Evolutionary conservation across 2,797 vertebrate genomes (phyloP).

Genomic region (Cephalopachus bancanus): DNA sequence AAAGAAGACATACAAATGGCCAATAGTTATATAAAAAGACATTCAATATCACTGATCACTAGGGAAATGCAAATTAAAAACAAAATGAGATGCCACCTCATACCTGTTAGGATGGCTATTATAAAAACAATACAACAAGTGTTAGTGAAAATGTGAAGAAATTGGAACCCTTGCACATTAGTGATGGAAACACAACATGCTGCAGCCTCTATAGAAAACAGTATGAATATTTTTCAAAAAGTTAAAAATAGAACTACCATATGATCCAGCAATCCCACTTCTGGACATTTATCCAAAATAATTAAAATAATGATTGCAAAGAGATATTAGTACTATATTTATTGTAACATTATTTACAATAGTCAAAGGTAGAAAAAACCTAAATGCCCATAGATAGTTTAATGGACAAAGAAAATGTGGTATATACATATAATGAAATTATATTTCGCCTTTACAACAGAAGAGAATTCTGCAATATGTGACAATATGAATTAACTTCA

Average conservation of each 20-base stretch:
- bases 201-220: background rate
- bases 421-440: background rate
- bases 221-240: background rate
- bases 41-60: background rate
- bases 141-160: background rate
- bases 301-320: background rate
- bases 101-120: background rate
- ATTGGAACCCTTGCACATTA: background rate
- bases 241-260: background rate
- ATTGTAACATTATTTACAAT: background rate
- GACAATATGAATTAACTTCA: background rate
- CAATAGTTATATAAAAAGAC: background rate
- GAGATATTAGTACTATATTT: background rate
- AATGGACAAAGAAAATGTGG: background rate
- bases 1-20: background rate
- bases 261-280: background rate
- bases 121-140: background rate
- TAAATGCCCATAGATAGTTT: background rate
- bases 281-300: background rate
- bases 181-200: background rate
- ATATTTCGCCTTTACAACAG: background rate
- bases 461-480: background rate
- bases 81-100: background rate
- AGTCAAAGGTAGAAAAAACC: background rate
- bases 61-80: background rate